Percentiles rank a stretch among this genome's conserved stretches.
phyloP scores from a whole-genome alignment of 2,888 invertebrate genomes.

The Watsonalla binaria region DNA sequence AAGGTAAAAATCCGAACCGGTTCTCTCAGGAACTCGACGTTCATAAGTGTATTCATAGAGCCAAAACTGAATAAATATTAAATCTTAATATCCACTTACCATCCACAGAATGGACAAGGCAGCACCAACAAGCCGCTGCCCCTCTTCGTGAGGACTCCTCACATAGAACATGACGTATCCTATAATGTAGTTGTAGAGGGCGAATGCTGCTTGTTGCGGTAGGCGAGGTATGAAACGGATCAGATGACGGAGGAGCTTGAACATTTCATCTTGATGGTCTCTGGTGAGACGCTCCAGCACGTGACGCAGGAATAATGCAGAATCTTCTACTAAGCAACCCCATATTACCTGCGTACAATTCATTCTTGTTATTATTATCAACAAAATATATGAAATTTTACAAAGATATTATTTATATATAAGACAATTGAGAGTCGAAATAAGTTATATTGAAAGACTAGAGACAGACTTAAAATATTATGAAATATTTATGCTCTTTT shows the following conservation, averaged over 20 bases:
- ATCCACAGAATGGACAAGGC: slow-evolving; percentile 98
- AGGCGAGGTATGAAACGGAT: slow-evolving; percentile 95
- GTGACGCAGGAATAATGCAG: slow-evolving; percentile 95
- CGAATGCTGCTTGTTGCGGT: slow-evolving; percentile 98
- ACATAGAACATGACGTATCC: slow-evolving; percentile 99
- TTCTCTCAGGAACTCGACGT: no score
- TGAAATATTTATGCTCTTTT: no score
- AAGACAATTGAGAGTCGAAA: no score
- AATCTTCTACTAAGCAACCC: slow-evolving; percentile 98
- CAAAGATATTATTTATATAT: no score
- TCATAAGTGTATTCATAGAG: no score
- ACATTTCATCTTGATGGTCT: slow-evolving; percentile 96
- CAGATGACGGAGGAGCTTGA: slow-evolving; percentile 93
- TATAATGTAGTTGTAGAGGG: slow-evolving; percentile 98
- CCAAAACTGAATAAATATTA: no score
- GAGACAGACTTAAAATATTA: no score
- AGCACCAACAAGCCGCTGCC: slow-evolving; percentile 95
- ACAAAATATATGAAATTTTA: no score
- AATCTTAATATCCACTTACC: slow-evolving; percentile 71
- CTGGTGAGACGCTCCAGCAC: slow-evolving; percentile 96
- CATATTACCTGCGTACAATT: slow-evolving; percentile 87
- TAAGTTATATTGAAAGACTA: no score
- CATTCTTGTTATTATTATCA: not conserved
- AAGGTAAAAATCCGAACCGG: no score
- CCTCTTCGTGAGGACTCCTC: slow-evolving; percentile 95